A percentile compares a stretch with the other conserved stretches of the same genome.
Evolutionary conservation across 2,113 vertebrate genomes (phyloP).

Genomic region (Aptenodytes forsteri): DNA sequence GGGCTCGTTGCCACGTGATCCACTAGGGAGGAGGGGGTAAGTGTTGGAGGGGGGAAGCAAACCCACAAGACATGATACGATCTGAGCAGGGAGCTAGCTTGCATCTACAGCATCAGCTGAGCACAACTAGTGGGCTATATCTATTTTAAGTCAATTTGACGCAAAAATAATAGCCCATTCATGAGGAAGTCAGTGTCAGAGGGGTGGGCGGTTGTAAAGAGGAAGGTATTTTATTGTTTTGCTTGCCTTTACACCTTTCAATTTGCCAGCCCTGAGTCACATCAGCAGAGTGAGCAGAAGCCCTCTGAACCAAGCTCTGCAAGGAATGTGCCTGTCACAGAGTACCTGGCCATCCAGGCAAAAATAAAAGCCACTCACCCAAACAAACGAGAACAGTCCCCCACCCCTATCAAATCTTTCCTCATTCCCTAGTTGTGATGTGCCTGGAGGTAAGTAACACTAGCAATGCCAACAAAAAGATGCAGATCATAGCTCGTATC

Average conservation of each 20-base stretch:
- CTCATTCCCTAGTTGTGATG: neutral
- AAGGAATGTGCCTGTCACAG: neutral
- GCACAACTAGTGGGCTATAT: neutral
- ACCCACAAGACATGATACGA: neutral
- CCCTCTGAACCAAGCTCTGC: neutral
- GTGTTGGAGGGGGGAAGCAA: neutral
- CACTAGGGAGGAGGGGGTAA: neutral
- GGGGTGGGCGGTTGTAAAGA: neutral
- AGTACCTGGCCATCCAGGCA: neutral
- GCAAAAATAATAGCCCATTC: neutral
- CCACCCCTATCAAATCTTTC: neutral
- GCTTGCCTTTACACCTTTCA: neutral
- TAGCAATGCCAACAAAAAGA: neutral
- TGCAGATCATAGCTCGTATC: neutral
- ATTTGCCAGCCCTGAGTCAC: neutral
- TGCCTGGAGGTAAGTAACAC: neutral
- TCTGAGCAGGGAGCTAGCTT: neutral
- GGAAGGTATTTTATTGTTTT: neutral
- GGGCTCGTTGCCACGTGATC: neutral
- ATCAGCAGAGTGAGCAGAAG: neutral
- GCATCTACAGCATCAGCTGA: neutral
- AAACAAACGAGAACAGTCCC: neutral
- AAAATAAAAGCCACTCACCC: neutral
- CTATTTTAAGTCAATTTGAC: neutral
- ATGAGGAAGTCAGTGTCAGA: neutral